Evolutionary conservation across 2,797 vertebrate genomes (phyloP).

Genomic region (Champsocephalus gunnari): DNA sequence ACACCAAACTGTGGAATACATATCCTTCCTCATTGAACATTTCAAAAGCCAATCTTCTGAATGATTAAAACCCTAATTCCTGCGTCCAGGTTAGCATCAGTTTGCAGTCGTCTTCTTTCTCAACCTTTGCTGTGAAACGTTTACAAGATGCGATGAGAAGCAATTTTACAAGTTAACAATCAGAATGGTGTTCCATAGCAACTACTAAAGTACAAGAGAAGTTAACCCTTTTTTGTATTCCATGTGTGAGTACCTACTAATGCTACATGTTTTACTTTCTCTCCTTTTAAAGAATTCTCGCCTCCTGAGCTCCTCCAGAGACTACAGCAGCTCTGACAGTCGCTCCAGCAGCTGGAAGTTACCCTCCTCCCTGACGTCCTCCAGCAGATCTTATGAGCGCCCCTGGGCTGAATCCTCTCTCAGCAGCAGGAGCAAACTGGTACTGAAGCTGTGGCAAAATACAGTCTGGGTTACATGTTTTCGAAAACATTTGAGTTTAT

Average conservation of each 20-base stretch:
- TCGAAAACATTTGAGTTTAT: not conserved
- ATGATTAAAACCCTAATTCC: not conserved
- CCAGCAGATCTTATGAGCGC: slow-evolving; percentile 85
- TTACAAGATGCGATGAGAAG: not conserved
- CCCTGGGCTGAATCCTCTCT: slow-evolving; percentile 84
- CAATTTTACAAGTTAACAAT: not conserved
- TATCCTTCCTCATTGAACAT: not conserved
- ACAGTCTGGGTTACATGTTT: slow-evolving; percentile 8
- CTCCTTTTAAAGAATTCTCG: slow-evolving; percentile 79
- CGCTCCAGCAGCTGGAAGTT: slow-evolving; percentile 87
- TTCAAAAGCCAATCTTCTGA: not conserved
- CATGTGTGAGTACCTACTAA: not conserved
- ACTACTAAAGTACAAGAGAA: not conserved
- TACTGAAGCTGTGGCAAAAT: slow-evolving; percentile 61
- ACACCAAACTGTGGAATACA: not conserved
- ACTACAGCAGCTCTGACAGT: slow-evolving; percentile 84
- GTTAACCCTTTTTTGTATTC: not conserved
- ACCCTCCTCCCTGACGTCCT: slow-evolving; percentile 80
- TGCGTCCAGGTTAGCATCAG: not conserved
- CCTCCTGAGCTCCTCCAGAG: slow-evolving; percentile 84
- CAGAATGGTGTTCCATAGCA: not conserved
- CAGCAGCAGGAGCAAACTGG: slow-evolving; percentile 88
- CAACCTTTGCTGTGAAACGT: not conserved
- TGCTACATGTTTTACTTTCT: not conserved
- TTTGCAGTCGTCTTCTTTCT: not conserved